Percentiles rank a stretch among this genome's conserved stretches.
phyloP scores from a whole-genome alignment of 1,140 invertebrate genomes.

The Bradysia coprophila region DNA sequence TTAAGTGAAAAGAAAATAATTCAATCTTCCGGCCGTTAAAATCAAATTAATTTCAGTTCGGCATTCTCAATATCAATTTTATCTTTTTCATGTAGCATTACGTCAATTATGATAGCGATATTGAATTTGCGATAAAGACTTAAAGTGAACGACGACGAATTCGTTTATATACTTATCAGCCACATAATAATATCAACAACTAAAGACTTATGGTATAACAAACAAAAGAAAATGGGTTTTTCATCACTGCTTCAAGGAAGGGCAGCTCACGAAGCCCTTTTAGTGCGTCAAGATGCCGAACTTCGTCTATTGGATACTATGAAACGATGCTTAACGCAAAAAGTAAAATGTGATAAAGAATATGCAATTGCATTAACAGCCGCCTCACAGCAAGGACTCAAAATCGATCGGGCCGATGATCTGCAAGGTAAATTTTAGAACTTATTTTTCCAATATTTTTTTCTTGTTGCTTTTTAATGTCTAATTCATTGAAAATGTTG shows the following conservation, averaged over 20 bases:
- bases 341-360: constrained; percentile 79
- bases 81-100: no score
- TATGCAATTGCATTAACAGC: constrained; percentile 65
- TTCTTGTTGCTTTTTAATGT: not conserved
- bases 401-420: constrained; percentile 62
- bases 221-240: constrained; percentile 52
- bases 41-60: no score
- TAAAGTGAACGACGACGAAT: no score
- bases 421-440: constrained; percentile 40
- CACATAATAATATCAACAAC: not conserved
- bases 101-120: no score
- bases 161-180: no score
- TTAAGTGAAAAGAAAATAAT: no score
- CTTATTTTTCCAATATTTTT: not conserved
- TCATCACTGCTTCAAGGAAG: constrained; percentile 63
- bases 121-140: no score
- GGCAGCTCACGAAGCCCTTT: constrained; percentile 65
- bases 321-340: constrained; percentile 60
- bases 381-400: constrained; percentile 60
- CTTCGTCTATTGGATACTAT: constrained; percentile 76
- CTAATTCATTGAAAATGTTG: not conserved
- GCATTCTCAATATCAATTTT: no score
- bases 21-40: no score
- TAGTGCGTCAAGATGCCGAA: constrained; percentile 77
- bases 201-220: not conserved